phyloP scores from a whole-genome alignment of 2,113 vertebrate genomes.

The Brachypodius melanocephalos region DNA sequence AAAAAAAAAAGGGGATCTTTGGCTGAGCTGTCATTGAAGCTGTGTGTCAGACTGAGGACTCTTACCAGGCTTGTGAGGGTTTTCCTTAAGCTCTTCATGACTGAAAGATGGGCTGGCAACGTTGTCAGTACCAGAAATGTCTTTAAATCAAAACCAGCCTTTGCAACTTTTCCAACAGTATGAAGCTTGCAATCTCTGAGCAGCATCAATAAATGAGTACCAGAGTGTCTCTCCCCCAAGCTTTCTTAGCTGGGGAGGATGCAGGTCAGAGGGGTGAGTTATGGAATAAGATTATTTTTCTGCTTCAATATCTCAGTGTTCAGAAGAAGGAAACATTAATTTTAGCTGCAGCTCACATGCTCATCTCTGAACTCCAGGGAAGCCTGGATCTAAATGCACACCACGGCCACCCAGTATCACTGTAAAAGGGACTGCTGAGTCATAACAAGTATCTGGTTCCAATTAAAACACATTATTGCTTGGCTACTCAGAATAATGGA shows the following conservation, averaged over 20 bases:
- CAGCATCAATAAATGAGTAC: background rate
- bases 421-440: background rate
- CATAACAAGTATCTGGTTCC: background rate
- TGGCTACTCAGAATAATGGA: background rate
- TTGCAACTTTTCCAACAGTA: background rate
- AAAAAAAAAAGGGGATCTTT: background rate
- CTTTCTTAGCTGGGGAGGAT: background rate
- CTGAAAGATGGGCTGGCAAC: background rate
- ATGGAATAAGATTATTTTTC: background rate
- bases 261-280: background rate
- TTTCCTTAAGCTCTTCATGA: background rate
- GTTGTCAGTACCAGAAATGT: background rate
- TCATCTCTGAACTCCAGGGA: background rate
- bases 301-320: background rate
- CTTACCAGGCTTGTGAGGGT: background rate
- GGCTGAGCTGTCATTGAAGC: background rate
- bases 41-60: background rate
- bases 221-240: background rate
- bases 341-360: background rate
- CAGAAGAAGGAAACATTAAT: background rate
- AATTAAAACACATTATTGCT: background rate
- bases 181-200: background rate
- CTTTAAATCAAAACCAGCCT: background rate
- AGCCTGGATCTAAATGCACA: background rate
- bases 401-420: accelerated